Evolutionary conservation across 2,888 invertebrate species (phyloP).

Genomic region (Drosophila sordidula): DNA sequence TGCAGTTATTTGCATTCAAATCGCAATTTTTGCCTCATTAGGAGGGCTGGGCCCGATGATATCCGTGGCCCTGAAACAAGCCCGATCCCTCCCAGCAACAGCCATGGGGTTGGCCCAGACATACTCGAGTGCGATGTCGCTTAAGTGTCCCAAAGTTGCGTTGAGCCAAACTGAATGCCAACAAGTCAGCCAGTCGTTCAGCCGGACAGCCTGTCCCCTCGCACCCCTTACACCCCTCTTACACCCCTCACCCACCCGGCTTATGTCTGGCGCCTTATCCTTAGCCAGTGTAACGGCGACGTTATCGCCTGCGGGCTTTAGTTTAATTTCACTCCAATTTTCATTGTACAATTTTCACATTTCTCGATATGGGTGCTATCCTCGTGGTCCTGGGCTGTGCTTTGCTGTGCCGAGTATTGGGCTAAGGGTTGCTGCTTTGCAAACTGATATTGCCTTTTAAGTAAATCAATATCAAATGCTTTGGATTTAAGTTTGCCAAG

Average conservation of each 20-base stretch:
- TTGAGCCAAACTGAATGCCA: slow-evolving; percentile 70
- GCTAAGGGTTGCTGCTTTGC: slow-evolving; percentile 38
- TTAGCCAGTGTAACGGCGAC: slow-evolving; percentile 25
- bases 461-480: slow-evolving; percentile 77
- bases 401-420: background rate
- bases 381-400: background rate
- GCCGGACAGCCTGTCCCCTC: slow-evolving; percentile 33
- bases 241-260: background rate
- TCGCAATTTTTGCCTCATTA: slow-evolving; percentile 80
- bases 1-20: slow-evolving; percentile 81
- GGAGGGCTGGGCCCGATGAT: slow-evolving; percentile 40
- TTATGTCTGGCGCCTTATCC: slow-evolving; percentile 21
- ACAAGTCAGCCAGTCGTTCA: slow-evolving; percentile 63
- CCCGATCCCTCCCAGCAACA: slow-evolving; percentile 12
- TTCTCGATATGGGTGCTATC: slow-evolving; percentile 59
- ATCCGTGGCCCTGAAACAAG: slow-evolving; percentile 49
- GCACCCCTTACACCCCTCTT: background rate
- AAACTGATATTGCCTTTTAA: slow-evolving; percentile 77
- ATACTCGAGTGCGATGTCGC: slow-evolving; percentile 51
- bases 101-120: slow-evolving; percentile 30
- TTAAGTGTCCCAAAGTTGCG: slow-evolving; percentile 78
- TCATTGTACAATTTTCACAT: slow-evolving; percentile 79
- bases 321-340: slow-evolving; percentile 78
- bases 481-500: slow-evolving; percentile 75
- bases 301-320: slow-evolving; percentile 72